Base-by-base conservation (phyloP, 1,140 invertebrate species). In the Ctenoplectra terminalis region DNA sequence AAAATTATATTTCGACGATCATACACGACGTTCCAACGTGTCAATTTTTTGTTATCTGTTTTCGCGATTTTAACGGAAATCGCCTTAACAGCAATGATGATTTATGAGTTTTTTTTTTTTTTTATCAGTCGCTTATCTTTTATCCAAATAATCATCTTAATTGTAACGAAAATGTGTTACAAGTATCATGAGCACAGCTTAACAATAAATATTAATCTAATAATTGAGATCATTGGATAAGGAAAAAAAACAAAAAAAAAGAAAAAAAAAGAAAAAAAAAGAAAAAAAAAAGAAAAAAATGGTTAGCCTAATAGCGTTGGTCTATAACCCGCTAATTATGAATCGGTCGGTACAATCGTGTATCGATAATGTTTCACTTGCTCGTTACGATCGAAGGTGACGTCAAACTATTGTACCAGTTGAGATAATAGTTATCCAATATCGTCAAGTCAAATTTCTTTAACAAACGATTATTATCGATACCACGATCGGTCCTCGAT, bases 371-470 rank as follows among this genome's bases (percentile, higher is more conserved):
- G 3, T 17, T 20, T 1, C 11, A 74, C 74, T 43, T 76, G 20
- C 7, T 43, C 48, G 34, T 76, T 54, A 43, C 63, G 43, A 26
- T 34, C 26, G 74, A 76, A 13, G 1, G 15, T 67, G 63, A 76
- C 63, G 74, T 76, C 48, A 29, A 76, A 54, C 74, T 76, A 67
- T 76, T 56, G 37, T 76, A 76, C 37, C 74, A 34, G 15, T 37
- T 43, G 74, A 23, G 63, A 76, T 76, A 67, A 66, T 43, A 67
- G 13, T 76, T 76, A 76, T 56, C 48, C 34, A 31, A 56, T 23
- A 66, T 67, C 74, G 74, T 43, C 48, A 76, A 76, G 48, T 76
- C 20, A 7, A 76, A 67, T 67, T 76, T 54, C 74, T 67, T 76
- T 34, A n/a, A 13, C 1, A 15, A 37, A 20, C 6, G 9, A 40